These are phyloP conservation scores for Phrynosoma platyrhinos DNA, from an alignment of 2,113 vertebrate genomes.

Conservation along the genomic window DNA sequence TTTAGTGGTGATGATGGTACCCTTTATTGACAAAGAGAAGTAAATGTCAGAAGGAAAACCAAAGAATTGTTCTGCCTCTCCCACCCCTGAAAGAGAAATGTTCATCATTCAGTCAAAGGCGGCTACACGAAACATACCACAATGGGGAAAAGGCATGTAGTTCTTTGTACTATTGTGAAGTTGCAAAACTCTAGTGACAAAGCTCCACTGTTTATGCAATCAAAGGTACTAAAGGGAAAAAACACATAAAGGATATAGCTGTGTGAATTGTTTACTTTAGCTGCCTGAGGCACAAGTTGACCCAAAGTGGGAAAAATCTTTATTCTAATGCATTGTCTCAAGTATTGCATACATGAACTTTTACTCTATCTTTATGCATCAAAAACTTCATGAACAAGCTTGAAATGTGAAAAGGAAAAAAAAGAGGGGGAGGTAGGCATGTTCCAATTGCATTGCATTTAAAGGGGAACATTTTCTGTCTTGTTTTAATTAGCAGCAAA, in stretches of 20 bases:
- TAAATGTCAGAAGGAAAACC: not conserved
- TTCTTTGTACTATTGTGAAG: not conserved
- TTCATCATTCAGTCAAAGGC: not conserved
- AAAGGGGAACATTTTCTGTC: not conserved
- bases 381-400: too few relatives aligned
- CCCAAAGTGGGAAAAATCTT: not conserved
- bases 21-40: not conserved
- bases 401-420: too few relatives aligned
- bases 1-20: not conserved
- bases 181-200: fast-evolving
- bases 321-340: not conserved
- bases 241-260: not conserved
- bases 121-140: not conserved
- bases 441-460: not conserved
- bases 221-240: not conserved
- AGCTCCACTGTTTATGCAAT: not conserved
- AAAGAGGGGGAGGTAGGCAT: too few relatives aligned
- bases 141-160: too few relatives aligned
- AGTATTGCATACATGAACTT: not conserved
- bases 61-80: not conserved
- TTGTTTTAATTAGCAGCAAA: not conserved
- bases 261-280: not conserved
- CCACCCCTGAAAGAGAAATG: not conserved
- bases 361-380: too few relatives aligned
- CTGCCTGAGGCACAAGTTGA: not conserved